A percentile compares a stretch with the other conserved stretches of the same genome.
Evolutionary conservation across 2,888 invertebrate species (phyloP).

Genomic region (Spilarctia lutea): DNA sequence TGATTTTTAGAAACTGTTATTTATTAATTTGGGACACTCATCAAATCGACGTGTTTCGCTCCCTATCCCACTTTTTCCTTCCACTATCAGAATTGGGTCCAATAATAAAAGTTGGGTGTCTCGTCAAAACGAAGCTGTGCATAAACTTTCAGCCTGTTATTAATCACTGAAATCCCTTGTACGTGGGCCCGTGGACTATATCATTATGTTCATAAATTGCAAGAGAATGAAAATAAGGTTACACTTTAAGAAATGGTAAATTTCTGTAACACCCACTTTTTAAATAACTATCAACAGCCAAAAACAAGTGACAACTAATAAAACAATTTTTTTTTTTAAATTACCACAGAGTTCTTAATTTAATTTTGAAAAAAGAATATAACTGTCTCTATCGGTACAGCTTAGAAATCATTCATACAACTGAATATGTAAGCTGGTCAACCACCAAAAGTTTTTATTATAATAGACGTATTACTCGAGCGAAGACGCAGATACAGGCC

Average conservation of each 20-base stretch:
- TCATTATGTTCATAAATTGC: background rate
- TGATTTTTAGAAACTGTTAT: too few species aligned
- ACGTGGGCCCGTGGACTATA: too few species aligned
- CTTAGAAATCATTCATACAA: background rate
- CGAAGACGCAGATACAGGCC: background rate
- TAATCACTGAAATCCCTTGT: too few species aligned
- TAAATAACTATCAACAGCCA: background rate
- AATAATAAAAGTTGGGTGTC: too few species aligned
- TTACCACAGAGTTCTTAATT: background rate
- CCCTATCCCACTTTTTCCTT: too few species aligned
- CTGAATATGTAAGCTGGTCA: background rate
- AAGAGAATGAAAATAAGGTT: background rate
- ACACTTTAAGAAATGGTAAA: background rate
- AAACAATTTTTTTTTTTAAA: background rate
- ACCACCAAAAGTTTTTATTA: background rate
- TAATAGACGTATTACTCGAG: conserved; percentile 4
- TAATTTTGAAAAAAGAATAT: background rate
- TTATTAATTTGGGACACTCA: too few species aligned
- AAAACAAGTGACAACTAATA: background rate
- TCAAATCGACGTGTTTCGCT: too few species aligned
- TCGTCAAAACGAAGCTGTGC: too few species aligned
- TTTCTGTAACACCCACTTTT: background rate
- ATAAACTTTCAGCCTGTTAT: too few species aligned
- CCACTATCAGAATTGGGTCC: too few species aligned
- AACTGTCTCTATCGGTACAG: background rate